Evolutionary conservation across 2,797 vertebrate genomes (phyloP), one percentile per base, ranked within the genome.

Genomic region (Poecile montanus): DNA sequence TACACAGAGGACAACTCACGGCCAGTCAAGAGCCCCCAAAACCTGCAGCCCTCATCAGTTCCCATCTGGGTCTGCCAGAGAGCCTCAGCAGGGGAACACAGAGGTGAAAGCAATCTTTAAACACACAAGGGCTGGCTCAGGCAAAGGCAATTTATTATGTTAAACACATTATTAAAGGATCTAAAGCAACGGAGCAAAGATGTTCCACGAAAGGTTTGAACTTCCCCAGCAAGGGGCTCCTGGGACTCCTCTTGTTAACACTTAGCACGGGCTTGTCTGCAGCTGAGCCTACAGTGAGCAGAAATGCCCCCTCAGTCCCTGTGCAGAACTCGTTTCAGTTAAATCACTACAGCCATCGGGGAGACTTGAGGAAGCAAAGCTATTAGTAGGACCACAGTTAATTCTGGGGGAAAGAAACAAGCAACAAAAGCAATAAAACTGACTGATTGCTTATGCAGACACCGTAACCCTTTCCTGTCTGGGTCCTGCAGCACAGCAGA

Each of bases 371-470:
- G 63, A 84, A 95, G 76, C 91, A 88, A 88, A 92, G 92, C 91
- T 90, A 88, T 95, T 95, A 97, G 82, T 53, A 62, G 88, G 88
- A 92, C 85, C 16, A 29, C 66, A 54, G 93, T 84, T 95, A 95
- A 94, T 93, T 95, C 90, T 66, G 34, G 76, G 92, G 82, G 80
- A 89, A 83, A 94, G 84, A 85, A 95, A 95, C 68, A 94, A 92
- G 80, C 88, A 93, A 91, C 63, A 84, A 65, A 88, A 94, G 94
- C 90, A 91, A 94, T 97, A 96, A 94, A 96, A 42, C 65, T 82
- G 91, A 95, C 77, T 77, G 93, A 89, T 87, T 75, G 77, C 65
- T 88, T 70, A 94, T 88, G 88, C 91, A 95, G 89, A 61, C 21
- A 1, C 16, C 13, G 81, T 80, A 96, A 96, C 91, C 62, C 88